phyloP scores from a whole-genome alignment of 2,888 invertebrate species.

The Lasiommata megera region DNA sequence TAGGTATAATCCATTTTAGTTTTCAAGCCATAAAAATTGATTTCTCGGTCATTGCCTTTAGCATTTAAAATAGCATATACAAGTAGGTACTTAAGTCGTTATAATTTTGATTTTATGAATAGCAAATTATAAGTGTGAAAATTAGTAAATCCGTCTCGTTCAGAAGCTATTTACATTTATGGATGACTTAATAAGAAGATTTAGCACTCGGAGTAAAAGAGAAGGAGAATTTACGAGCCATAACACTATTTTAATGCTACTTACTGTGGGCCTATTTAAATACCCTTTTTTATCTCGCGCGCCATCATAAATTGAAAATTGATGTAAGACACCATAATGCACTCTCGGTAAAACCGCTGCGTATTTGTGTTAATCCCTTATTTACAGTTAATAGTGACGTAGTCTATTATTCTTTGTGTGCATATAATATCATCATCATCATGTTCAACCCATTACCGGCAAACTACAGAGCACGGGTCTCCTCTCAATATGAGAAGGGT shows the following conservation, averaged over 20 bases:
- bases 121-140: conserved; percentile 18
- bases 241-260: conserved; percentile 47
- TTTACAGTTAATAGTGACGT: conserved; percentile 9
- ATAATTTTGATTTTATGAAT: conserved; percentile 16
- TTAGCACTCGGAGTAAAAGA: conserved; percentile 47
- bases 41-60: background rate
- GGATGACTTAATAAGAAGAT: conserved; percentile 57
- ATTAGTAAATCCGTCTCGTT: conserved; percentile 18
- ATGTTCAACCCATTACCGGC: too few species aligned
- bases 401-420: too few species aligned
- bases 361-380: conserved; percentile 29
- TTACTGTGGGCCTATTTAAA: conserved; percentile 43
- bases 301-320: conserved; percentile 45
- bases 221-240: conserved; percentile 48
- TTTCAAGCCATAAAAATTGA: background rate
- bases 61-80: background rate
- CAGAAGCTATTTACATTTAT: conserved; percentile 46
- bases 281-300: conserved; percentile 37
- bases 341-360: conserved; percentile 31
- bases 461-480: too few species aligned
- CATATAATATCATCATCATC: too few species aligned
- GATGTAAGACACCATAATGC: conserved; percentile 37
- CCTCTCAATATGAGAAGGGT: too few species aligned
- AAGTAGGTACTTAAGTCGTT: background rate
- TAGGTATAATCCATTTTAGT: background rate